Conservation (phyloP, 1,140 invertebrate genomes). For the Zaprionus taronus region DNA sequence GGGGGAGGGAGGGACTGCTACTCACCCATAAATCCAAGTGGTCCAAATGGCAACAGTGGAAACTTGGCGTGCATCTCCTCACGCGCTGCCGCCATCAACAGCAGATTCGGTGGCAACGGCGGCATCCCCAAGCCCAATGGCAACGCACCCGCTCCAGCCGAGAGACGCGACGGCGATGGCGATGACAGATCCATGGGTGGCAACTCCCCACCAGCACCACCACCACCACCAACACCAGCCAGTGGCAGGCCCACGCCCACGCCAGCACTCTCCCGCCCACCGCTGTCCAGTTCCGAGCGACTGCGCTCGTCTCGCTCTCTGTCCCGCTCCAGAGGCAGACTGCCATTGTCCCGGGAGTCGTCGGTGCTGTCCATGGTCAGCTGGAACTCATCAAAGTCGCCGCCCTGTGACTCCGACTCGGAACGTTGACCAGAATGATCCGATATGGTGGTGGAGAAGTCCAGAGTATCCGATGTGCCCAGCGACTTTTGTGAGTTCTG, state of each 20-base stretch:
- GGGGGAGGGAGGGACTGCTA: slow-evolving; percentile 2
- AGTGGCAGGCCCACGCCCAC: background rate
- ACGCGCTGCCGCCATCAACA: slow-evolving; percentile 78
- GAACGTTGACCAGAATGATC: slow-evolving; percentile 80
- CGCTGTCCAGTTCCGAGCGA: slow-evolving; percentile 51
- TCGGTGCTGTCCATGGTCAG: slow-evolving; percentile 83
- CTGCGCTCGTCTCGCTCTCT: slow-evolving; percentile 56
- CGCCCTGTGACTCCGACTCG: slow-evolving; percentile 75
- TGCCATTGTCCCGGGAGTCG: slow-evolving; percentile 74
- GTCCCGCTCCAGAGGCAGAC: slow-evolving; percentile 55
- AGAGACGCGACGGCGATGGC: slow-evolving; percentile 60
- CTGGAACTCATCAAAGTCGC: slow-evolving; percentile 76
- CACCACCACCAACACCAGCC: too few species aligned
- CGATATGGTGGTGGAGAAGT: slow-evolving; percentile 78
- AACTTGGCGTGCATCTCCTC: slow-evolving; percentile 84
- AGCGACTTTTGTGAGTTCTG: slow-evolving; percentile 81
- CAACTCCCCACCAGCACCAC: slow-evolving; percentile 19
- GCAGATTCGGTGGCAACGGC: slow-evolving; percentile 72
- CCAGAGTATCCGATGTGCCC: slow-evolving; percentile 77
- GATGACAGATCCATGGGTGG: slow-evolving; percentile 77
- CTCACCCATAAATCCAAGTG: slow-evolving; percentile 88
- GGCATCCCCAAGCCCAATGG: slow-evolving; percentile 68
- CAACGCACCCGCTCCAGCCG: slow-evolving; percentile 37
- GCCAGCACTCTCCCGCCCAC: slow-evolving; percentile 46
- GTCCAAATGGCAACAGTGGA: slow-evolving; percentile 91